These are phyloP conservation scores for Eupithecia exiguata DNA, from an alignment of 2,888 invertebrate genomes.

Conservation along the genomic window DNA sequence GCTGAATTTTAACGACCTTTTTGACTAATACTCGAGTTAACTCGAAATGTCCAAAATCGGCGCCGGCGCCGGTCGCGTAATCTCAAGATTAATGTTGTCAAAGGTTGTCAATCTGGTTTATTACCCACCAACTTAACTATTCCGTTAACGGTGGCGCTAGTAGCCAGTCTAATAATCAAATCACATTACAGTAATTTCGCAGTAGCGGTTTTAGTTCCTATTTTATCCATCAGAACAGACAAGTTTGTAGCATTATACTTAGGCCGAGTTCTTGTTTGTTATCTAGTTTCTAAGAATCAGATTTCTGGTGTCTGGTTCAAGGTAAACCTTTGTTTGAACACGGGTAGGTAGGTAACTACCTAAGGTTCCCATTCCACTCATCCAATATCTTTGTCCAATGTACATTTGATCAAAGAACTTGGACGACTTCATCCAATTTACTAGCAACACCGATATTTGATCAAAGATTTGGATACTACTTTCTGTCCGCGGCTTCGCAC, in stretches of 20 bases:
- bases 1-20: constrained; percentile 32
- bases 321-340: constrained; percentile 9
- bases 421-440: no score
- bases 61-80: constrained; percentile 41
- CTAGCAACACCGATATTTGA: no score
- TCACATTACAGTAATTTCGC: neutral
- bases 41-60: constrained; percentile 36
- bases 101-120: constrained; percentile 43
- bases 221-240: neutral
- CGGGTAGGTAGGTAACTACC: neutral
- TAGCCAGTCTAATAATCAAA: neutral
- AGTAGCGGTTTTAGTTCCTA: neutral
- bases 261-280: constrained; percentile 34
- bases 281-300: constrained; percentile 30
- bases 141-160: neutral
- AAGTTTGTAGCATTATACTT: constrained; percentile 6
- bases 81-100: constrained; percentile 42
- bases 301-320: constrained; percentile 29
- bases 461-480: no score
- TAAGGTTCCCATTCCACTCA: no score
- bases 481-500: no score
- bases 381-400: no score
- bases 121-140: neutral
- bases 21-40: constrained; percentile 36
- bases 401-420: no score